Conservation (phyloP, 2,888 invertebrate species). For the Tillus elongatus region DNA sequence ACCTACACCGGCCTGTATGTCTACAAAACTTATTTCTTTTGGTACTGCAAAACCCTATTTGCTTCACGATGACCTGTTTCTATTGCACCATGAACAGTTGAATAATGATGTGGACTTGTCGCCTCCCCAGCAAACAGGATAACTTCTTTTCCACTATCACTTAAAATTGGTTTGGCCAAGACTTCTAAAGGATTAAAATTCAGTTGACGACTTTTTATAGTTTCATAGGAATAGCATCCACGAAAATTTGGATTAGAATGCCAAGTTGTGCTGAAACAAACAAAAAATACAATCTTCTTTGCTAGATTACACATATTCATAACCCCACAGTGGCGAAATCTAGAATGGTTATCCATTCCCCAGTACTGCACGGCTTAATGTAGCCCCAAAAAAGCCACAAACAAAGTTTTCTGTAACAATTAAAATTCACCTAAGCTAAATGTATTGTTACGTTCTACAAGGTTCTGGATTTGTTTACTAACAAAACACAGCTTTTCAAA, state of each 20-base stretch:
- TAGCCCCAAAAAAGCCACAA: no score
- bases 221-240: background rate
- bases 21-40: background rate
- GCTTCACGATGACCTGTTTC: background rate
- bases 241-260: background rate
- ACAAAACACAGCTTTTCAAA: no score
- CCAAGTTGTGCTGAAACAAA: background rate
- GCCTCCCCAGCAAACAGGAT: conserved; percentile 1
- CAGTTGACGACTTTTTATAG: background rate
- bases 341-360: no score
- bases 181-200: background rate
- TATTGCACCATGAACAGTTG: background rate
- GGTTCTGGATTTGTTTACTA: no score
- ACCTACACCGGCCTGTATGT: background rate
- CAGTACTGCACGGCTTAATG: no score
- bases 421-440: no score
- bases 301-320: no score
- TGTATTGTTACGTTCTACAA: no score
- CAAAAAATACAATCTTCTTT: no score
- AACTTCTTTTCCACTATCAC: background rate
- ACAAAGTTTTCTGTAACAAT: no score
- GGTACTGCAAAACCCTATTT: background rate
- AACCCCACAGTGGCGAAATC: no score
- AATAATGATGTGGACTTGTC: background rate
- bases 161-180: background rate